Base-by-base conservation (phyloP, 1,140 invertebrate species). In the Microplitis demolitor region DNA sequence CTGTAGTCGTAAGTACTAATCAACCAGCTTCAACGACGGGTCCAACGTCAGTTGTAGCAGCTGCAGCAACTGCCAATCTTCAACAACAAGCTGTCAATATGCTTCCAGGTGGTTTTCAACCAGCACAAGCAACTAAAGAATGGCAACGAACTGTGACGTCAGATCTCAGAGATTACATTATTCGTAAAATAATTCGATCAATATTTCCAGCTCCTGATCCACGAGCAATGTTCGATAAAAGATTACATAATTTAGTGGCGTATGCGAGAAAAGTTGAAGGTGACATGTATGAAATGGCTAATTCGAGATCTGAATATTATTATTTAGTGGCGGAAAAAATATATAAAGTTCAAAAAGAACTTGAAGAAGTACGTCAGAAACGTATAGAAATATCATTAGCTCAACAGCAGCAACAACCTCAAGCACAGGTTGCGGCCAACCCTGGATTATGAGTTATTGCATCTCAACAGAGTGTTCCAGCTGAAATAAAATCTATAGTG, bases 181-280 rank as follows among this genome's bases (percentile, higher is more conserved):
- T 99, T 78, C 96, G 99, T 88, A 99, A 99, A 90, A 88, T 99
- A 81, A 97, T 99, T 39, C 97, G 99, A 92, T 97, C 98, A 73
- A 99, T 99, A 83, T 99, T 99, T 87, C 98, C 98, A 39, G 97
- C 95, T 35, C 95, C 96, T 4, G 96, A 98, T 88, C 96, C 95
- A 6, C 92, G 93, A 78, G 95, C 96, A 2, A 93, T 98, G 90
- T 91, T 97, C 70, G 97, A 99, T 83, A 95, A 95, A 83, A 89
- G 97, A 78, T 98, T 99, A 95, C 94, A 96, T 79, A 99, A 99
- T 90, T 89, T 99, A 61, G 96, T 99, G 3, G 94, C 96, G 0
- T 99, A 99, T 88, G 98, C 98, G 39, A 91, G 96, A 74, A 99
- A 99, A 90, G 98, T 99, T 1, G 98, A 99, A 88, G 97, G 97